Evolutionary conservation across 2,888 invertebrate genomes (phyloP), one percentile per base, ranked within the genome.

Genomic region (Drosophila merina): DNA sequence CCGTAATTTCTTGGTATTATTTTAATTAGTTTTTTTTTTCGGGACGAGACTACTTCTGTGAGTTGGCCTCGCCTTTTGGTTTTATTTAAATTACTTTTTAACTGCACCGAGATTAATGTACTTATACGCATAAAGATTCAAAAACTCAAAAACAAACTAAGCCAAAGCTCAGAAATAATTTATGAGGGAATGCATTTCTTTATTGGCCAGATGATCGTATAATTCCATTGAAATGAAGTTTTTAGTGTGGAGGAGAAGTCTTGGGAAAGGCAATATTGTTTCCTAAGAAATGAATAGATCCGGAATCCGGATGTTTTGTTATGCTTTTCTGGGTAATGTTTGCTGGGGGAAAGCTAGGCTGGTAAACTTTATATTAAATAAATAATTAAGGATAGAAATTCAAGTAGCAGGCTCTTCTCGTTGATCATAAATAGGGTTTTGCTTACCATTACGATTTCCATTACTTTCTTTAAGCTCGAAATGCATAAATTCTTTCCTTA

Each of bases 1-100:
- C 87, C 84, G 88, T 81, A 88, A 84, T 80, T 86, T 88, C 87
- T 86, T 88, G 71, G 83, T 83, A 86, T 86, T 86, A 80, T 88
- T 88, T 84, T 88, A 86, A 83, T 83, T 83, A 74, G 73, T 59
- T 75, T 75, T 72, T 69, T 49, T 56, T 55, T 2, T 28, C 28
- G 28, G 28, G 20, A 20, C 45, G 62, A 45, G 38, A 25, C 60
- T 40, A n/a, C 38, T 45, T 59, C 38, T n/a, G 20, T 20, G 38
- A 1, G 42, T 49, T 42, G 6, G 40, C 55, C 49, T 57, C 8
- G 57, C 9, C 47, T 59, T 42, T 56, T 52, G 66, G 25, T 52
- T 64, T 58, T 72, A 82, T 88, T 82, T 79, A 85, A 87, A 87
- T 85, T 71, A 64, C 70, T 57, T 73, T 72, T 66, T 62, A 56